Evolutionary conservation across 2,888 invertebrate species (phyloP), one percentile per base, ranked within the genome.

Genomic region (Alentia gelatinosa): DNA sequence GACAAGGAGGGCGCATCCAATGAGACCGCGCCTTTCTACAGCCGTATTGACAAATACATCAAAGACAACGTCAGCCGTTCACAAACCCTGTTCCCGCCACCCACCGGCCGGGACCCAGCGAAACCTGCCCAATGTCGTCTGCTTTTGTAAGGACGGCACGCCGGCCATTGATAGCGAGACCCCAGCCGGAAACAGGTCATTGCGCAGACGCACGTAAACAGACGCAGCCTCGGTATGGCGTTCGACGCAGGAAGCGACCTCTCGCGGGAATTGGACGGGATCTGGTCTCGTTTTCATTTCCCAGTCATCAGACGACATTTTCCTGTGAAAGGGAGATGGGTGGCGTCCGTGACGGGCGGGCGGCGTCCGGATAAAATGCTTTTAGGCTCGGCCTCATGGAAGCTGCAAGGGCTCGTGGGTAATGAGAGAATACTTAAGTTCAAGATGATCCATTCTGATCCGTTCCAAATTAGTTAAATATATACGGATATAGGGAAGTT

Each of bases 31-130:
- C 26, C 68, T 30, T 12, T 30, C 68, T 15, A 15, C 3, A 12
- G 26, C 68, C 68, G n/a, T 68, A 68, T 68, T 68, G 68, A 68
- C 68, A 68, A 68, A 68, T 30, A 68, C 68, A 68, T 68, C 68
- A 68, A 68, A 68, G 68, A 68, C 68, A 68, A 68, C n/a, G 33
- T 26, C 19, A 19, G n/a, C n/a, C n/a, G 23, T n/a, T n/a, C 56
- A 56, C 56, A n/a, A 56, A 56, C 56, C 56, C 56, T n/a, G 19
- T 12, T n/a, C 56, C 56, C n/a, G 56, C 56, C 56, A n/a, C n/a
- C 56, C 19, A 12, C 56, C 56, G 19, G 56, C 56, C 56, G 23
- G 5, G 23, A n/a, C 56, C 5, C 56, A 56, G 23, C 19, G n/a
- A 56, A 19, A 56, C 68, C 68, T 30, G 23, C 68, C 68, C 33